phyloP scores from a whole-genome alignment of 2,888 invertebrate genomes.

The Drosophila subsilvestris region DNA sequence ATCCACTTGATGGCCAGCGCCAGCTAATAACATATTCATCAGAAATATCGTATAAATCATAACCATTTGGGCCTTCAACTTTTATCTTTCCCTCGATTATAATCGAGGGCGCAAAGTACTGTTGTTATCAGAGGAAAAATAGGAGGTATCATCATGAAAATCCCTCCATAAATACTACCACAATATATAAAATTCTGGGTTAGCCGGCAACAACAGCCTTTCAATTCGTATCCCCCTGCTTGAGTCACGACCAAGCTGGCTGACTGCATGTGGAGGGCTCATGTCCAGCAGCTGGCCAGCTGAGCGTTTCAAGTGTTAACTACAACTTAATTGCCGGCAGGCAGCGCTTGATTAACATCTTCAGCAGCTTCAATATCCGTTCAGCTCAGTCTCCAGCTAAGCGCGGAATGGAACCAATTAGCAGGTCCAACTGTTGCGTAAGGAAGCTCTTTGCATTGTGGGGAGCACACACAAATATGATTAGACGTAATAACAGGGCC shows the following conservation, averaged over 20 bases:
- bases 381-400: neutral
- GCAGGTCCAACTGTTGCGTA: slow-evolving; percentile 42
- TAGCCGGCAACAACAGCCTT: neutral
- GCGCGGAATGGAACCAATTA: slow-evolving; percentile 60
- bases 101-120: slow-evolving; percentile 27
- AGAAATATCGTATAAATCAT: slow-evolving; percentile 66
- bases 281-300: slow-evolving; percentile 8
- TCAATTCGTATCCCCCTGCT: neutral
- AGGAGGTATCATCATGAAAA: slow-evolving; percentile 19
- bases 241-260: slow-evolving; percentile 19
- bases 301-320: slow-evolving; percentile 51
- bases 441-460: slow-evolving; percentile 25
- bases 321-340: slow-evolving; percentile 55
- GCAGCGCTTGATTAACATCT: slow-evolving; percentile 50
- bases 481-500: slow-evolving; percentile 63
- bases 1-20: slow-evolving; percentile 16
- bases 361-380: neutral
- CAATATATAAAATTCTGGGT: too few relatives aligned
- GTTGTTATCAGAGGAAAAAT: neutral
- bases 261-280: slow-evolving; percentile 24
- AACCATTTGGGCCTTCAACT: slow-evolving; percentile 33
- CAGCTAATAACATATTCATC: slow-evolving; percentile 37
- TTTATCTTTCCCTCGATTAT: slow-evolving; percentile 21
- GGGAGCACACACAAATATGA: slow-evolving; percentile 48
- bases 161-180: slow-evolving; percentile 15